Base-by-base conservation (phyloP, 1,140 invertebrate species). In the Zaprionus ornatus region DNA sequence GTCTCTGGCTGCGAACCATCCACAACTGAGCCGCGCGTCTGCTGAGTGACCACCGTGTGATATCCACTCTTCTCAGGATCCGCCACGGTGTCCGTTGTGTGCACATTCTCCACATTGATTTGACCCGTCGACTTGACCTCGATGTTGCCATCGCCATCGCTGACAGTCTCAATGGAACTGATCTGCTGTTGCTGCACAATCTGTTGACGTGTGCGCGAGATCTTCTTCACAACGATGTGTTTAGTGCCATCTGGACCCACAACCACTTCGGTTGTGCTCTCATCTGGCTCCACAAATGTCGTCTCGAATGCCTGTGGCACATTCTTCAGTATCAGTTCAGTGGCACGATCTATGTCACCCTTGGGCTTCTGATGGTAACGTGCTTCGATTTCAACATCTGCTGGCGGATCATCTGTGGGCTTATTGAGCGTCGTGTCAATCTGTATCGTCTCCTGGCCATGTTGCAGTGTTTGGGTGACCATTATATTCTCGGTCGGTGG, bases 161-260 rank as follows among this genome's bases (percentile, higher is more conserved):
- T 93, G 0, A 94, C 93, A 0, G 95, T 95, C 23, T 94, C 93
- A 10, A 94, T 95, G 1, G 95, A 95, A 82, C 95, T 94, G 6
- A 91, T 79, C 61, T 92, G 91, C 15, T 92, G 91, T 23, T 92
- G 85, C 23, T 92, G 91, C 37, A 94, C 82, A 25, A 93, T 92
- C 40, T 94, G 93, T 32, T 94, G 93, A 4, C 92, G 92, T 2
- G 93, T 94, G 57, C 93, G 88, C 0, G 93, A 94, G 0, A 96
- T 91, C 92, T 96, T 96, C 71, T 95, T 95, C 0, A 97, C 95
- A 55, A 97, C 96, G 66, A 97, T 97, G 74, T 96, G 94, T 77
- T 96, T 97, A 0, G 95, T 96, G n/a, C 96, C 96, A 92, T 97
- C 96, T 25, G 96, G 94, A 78, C 96, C 96, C 0, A 97, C 95